Percentiles rank a stretch among this genome's conserved stretches.
Conservation (phyloP, 92 coral and sea anemone genomes). For the Diadumene lineata region DNA sequence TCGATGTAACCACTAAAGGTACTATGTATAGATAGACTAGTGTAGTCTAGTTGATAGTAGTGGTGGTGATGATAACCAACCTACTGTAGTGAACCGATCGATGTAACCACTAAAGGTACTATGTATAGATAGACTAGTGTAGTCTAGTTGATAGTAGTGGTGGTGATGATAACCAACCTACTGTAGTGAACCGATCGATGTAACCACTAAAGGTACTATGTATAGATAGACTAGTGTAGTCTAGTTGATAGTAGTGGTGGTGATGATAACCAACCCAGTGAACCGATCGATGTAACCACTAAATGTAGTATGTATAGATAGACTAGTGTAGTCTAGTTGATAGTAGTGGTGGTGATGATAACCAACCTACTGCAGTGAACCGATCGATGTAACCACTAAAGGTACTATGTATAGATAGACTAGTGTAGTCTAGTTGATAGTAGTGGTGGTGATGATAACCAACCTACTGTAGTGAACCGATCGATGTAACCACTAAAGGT, state of each 20-base stretch:
- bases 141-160: neutral
- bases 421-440: neutral
- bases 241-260: slow-evolving; percentile 10
- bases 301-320: slow-evolving; percentile 12
- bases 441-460: neutral
- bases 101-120: slow-evolving; percentile 26
- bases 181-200: slow-evolving; percentile 16
- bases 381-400: slow-evolving; percentile 14
- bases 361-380: too few relatives aligned
- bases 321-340: neutral
- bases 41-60: neutral
- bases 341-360: neutral
- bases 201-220: slow-evolving; percentile 32
- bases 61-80: neutral
- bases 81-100: slow-evolving; percentile 22
- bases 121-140: neutral
- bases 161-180: too few relatives aligned
- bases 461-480: slow-evolving; percentile 27
- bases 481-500: slow-evolving; percentile 23
- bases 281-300: slow-evolving; percentile 13
- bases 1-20: slow-evolving; percentile 23
- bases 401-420: neutral
- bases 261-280: slow-evolving; percentile 12
- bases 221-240: neutral
- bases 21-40: neutral